Conservation (phyloP, 2,888 invertebrate genomes). For the Tenthredo mesomela region DNA sequence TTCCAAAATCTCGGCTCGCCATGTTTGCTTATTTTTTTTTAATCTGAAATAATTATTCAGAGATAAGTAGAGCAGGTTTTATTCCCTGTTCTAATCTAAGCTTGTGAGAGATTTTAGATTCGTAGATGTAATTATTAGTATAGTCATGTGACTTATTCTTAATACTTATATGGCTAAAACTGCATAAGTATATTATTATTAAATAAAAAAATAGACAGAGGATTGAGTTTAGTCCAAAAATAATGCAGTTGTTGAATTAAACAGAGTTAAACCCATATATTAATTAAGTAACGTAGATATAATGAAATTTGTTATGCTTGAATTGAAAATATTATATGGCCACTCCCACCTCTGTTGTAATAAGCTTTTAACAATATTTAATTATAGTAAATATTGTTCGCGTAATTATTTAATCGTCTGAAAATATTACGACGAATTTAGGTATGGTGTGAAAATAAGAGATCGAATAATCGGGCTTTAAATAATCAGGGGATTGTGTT, state of each 20-base stretch:
- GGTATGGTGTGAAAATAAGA: neutral
- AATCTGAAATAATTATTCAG: constrained; percentile 54
- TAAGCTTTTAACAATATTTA: constrained; percentile 13
- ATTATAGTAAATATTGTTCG: neutral
- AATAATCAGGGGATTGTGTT: constrained; percentile 14
- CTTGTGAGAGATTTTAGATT: neutral
- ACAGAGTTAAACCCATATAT: neutral
- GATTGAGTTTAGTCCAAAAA: neutral
- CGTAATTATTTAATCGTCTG: neutral
- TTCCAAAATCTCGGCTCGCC: constrained; percentile 83
- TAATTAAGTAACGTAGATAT: neutral
- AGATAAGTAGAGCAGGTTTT: neutral
- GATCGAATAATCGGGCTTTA: neutral
- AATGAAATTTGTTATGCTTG: constrained; percentile 31
- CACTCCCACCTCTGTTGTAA: constrained; percentile 38
- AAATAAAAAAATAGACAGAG: neutral
- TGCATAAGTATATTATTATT: neutral
- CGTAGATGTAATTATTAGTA: neutral
- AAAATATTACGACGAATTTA: neutral
- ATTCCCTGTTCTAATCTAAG: neutral
- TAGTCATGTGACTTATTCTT: neutral
- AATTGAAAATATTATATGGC: constrained; percentile 20
- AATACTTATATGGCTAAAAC: neutral
- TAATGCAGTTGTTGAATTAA: neutral
- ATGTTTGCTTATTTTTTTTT: constrained; percentile 79